Base-by-base conservation (phyloP, 2,797 vertebrate genomes). In the Urocyon cinereoargenteus region DNA sequence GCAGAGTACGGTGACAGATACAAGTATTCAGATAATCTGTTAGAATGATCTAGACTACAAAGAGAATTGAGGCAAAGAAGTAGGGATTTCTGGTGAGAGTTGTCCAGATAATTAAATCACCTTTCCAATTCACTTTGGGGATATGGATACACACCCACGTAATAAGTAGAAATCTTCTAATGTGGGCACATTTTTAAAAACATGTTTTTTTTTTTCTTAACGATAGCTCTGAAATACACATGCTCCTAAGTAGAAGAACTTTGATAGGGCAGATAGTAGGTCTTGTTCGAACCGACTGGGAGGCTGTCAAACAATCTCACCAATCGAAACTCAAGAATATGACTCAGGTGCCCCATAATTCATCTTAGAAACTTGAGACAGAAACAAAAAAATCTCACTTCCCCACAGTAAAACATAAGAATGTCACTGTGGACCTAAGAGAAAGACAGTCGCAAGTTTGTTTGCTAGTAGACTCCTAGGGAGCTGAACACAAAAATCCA, bases 391-490 rank as follows among this genome's bases (percentile, higher is more conserved):
- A 97, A 97, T 97, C 94, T 98, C 97, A 97, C 97, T 98, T 97
- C 97, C 96, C 97, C 73, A 92, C 98, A 98, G 97, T 98, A 98
- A 99, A 98, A 98, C 97, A 97, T 98, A 98, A 98, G 98, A 98
- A 98, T 98, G 98, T 98, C 98, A 99, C 98, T 94, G 92, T 96
- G 98, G 98, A 98, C 98, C 95, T 98, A 97, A 98, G 97, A 98
- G 98, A 98, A 98, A 99, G 98, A 99, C 99, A 99, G 98, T 99
- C 98, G 91, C 98, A 98, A 99, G 99, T 99, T 99, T 99, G 99
- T 99, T 99, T 99, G 99, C 98, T 99, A 98, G 98, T 99, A 99
- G 98, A 99, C 98, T 99, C 98, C 99, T 98, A 99, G 98, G 98
- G 98, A 99, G 98, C 99, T 97, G 98, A 99, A 99, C 98, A 99